Evolutionary conservation across 1,140 invertebrate species (phyloP), one percentile per base, ranked within the genome.

Genomic region (Pseudomyrmex sp.): DNA sequence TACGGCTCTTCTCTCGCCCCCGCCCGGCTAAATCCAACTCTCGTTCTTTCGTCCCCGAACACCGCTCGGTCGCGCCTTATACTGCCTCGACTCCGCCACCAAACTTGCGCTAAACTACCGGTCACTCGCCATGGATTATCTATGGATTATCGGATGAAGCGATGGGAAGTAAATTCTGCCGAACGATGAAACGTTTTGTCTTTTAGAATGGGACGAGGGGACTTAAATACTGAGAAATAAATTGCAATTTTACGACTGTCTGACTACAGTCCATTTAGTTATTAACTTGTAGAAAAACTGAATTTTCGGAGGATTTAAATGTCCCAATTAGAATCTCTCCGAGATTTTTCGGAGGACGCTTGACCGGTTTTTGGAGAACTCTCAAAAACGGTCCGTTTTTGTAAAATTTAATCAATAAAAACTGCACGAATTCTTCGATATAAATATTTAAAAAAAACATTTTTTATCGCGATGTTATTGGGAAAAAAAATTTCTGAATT

Each of bases 1-100:
- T 83, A 69, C 79, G 23, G 59, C 61, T 65, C 73, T 83, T 83
- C 74, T 63, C 63, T 74, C 73, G 73, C 85, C 79, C 70, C 56
- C 52, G 68, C 70, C 5, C 72, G 56, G 62, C 18, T 35, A 63
- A 66, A 52, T 66, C 48, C 63, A 35, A 54, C 48, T 66, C 62
- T 44, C 48, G 61, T 7, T 77, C 61, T 50, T 56, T 56, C 75
- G 50, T 35, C 23, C 50, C 44, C 44, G 9, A 35, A 35, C 35
- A 50, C 63, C 75, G 35, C 44, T 7, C 48, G n/a, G 35, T 10
- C 26, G 35, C 1, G 44, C 7, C 50, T 10, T 52, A 52, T 13
- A 13, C 13, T 0, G 58, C 9, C 58, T 44, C 26, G 18, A 13
- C 61, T 23, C 12, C 46, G 72, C 9, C 62, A 15, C 0, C 74